Evolutionary conservation across 2,797 vertebrate species (phyloP).

Genomic region (Dicrostonyx torquatus): DNA sequence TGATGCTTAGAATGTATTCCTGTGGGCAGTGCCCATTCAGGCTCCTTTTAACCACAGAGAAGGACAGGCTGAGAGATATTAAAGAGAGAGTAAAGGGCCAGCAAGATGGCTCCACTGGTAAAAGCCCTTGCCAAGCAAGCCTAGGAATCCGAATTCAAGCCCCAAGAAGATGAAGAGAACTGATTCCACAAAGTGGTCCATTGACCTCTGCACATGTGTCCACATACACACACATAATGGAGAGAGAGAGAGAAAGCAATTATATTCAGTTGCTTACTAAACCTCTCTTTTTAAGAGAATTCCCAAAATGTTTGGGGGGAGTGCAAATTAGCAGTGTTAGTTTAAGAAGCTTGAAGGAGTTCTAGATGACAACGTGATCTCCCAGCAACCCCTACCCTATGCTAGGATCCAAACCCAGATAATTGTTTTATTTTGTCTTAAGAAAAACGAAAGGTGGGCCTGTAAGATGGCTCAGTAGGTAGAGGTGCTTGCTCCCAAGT

Average conservation of each 20-base stretch:
- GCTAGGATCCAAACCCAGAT: not conserved
- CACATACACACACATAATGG: not conserved
- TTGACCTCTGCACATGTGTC: not conserved
- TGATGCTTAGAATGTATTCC: not conserved
- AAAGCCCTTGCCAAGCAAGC: not conserved
- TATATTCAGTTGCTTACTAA: not conserved
- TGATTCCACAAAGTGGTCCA: not conserved
- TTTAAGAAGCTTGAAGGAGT: constrained; percentile 1
- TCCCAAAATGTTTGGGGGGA: not conserved
- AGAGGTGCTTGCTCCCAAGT: not conserved
- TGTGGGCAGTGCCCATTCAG: not conserved
- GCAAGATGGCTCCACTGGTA: not conserved
- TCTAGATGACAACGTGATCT: not conserved
- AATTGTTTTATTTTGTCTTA: not conserved
- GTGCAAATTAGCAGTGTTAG: not conserved
- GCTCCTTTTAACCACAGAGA: not conserved
- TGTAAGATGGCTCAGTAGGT: not conserved
- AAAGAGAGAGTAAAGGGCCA: not conserved
- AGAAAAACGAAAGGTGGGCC: not conserved
- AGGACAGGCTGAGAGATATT: not conserved
- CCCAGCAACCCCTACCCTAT: too few species aligned
- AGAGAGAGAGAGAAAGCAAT: not conserved
- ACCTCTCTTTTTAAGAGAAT: not conserved
- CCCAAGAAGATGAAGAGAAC: not conserved
- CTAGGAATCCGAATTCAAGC: not conserved